Conservation (phyloP, 2,888 invertebrate species). For the Apotomis turbidana region DNA sequence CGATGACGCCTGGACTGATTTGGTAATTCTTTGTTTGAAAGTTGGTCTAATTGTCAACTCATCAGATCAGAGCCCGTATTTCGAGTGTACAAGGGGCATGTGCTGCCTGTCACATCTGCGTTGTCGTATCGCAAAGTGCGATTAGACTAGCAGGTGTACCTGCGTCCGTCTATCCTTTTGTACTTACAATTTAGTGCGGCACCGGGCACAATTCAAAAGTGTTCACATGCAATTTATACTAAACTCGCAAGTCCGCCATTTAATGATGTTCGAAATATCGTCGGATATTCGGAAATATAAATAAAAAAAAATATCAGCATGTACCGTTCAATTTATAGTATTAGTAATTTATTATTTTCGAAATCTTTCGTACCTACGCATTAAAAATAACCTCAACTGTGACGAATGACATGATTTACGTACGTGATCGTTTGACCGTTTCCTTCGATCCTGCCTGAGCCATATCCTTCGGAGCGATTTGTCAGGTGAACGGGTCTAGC, state of each 20-base stretch:
- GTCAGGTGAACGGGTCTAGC: slow-evolving; percentile 7
- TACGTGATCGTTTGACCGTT: neutral
- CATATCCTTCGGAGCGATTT: slow-evolving; percentile 10
- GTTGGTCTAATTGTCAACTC: too few relatives aligned
- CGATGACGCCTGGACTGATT: too few relatives aligned
- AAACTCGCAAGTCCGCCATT: too few relatives aligned
- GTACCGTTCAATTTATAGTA: too few relatives aligned
- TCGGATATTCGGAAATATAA: too few relatives aligned
- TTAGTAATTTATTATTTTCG: too few relatives aligned
- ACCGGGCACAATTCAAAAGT: neutral
- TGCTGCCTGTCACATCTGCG: neutral
- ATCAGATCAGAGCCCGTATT: too few relatives aligned
- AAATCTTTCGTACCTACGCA: neutral
- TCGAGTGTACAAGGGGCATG: too few relatives aligned
- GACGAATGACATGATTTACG: neutral
- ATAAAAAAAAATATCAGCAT: too few relatives aligned
- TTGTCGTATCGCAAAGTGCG: neutral
- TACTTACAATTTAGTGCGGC: neutral
- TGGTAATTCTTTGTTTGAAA: too few relatives aligned
- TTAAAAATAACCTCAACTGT: neutral
- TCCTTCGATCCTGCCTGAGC: slow-evolving; percentile 10
- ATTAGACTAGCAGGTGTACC: neutral
- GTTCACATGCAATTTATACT: too few relatives aligned
- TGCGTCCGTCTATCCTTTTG: neutral
- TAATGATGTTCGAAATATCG: too few relatives aligned